phyloP scores from a whole-genome alignment of 2,797 vertebrate genomes.

The Heliangelus exortis region DNA sequence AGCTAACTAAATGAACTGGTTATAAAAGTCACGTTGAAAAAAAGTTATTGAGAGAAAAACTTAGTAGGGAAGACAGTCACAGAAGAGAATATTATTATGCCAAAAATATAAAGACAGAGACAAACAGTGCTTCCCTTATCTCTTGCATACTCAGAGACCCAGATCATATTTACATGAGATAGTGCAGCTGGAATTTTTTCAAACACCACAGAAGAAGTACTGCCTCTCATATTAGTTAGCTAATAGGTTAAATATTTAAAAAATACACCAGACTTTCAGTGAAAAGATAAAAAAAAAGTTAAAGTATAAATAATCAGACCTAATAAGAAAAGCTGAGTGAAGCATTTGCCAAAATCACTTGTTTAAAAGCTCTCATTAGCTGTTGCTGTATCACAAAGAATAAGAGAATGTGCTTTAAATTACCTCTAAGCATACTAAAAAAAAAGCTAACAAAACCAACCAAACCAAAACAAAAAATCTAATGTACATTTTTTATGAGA shows the following conservation, averaged over 20 bases:
- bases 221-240: neutral
- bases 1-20: neutral
- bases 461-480: neutral
- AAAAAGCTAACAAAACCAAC: neutral
- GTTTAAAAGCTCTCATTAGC: neutral
- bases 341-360: neutral
- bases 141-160: neutral
- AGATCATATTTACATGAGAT: neutral
- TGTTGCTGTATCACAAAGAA: neutral
- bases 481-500: neutral
- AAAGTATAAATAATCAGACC: neutral
- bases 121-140: neutral
- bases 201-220: neutral
- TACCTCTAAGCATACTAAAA: neutral
- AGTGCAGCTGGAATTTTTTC: neutral
- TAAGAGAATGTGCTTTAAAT: neutral
- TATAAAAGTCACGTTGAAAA: neutral
- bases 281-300: neutral
- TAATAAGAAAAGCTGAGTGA: neutral
- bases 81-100: neutral
- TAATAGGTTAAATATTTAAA: neutral
- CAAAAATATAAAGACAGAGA: neutral
- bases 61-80: neutral
- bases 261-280: neutral
- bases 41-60: slow-evolving; percentile 12